phyloP scores from a whole-genome alignment of 1,140 invertebrate genomes.

The Phymastichus coffea region DNA sequence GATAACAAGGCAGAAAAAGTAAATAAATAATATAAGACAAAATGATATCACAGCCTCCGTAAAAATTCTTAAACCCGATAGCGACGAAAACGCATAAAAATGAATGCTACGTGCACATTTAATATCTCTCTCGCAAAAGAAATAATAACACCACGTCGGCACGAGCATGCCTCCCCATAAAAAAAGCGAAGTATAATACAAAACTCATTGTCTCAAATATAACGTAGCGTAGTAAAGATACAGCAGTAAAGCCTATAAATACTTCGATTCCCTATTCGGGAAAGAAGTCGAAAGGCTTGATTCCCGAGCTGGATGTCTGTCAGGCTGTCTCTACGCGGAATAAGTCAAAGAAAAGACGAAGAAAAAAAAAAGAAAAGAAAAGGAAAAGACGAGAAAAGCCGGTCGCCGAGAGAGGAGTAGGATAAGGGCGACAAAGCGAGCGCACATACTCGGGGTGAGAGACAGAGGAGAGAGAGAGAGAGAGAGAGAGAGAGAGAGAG shows the following conservation, averaged over 20 bases:
- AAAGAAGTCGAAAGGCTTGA: conserved; percentile 22
- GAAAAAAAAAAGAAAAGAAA: background rate
- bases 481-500: background rate
- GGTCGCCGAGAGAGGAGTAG: too few relatives aligned
- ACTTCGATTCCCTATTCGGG: background rate
- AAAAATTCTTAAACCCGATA: too few relatives aligned
- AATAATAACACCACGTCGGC: background rate
- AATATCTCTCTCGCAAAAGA: too few relatives aligned
- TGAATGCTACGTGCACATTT: too few relatives aligned
- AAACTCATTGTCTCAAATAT: conserved; percentile 28
- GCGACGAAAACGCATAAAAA: too few relatives aligned
- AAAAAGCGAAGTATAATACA: conserved; percentile 3
- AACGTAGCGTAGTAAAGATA: conserved; percentile 22
- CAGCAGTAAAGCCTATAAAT: background rate
- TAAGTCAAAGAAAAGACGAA: too few relatives aligned
- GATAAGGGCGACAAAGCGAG: conserved; percentile 19
- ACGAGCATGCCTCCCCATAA: too few relatives aligned
- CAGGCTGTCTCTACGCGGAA: conserved; percentile 19
- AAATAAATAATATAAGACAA: too few relatives aligned
- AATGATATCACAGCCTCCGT: too few relatives aligned
- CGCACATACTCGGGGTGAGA: conserved; percentile 2
- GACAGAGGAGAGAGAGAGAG: background rate
- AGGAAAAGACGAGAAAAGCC: conserved; percentile 4
- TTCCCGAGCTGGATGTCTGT: conserved; percentile 33
- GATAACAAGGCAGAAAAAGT: too few relatives aligned